Conservation (phyloP, 1,140 invertebrate genomes). For the Ctenoplectra terminalis region DNA sequence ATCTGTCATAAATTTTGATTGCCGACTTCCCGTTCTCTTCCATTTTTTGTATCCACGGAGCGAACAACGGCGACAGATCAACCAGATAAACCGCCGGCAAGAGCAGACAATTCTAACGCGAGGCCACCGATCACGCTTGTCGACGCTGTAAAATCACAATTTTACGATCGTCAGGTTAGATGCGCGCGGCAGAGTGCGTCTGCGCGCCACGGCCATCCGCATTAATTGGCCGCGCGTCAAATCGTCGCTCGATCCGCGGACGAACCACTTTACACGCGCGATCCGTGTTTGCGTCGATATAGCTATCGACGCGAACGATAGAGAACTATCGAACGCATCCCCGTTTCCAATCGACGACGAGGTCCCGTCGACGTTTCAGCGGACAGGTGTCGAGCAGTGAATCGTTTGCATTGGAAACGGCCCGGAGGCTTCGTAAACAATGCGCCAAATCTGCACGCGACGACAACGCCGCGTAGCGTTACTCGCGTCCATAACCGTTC, state of each 20-base stretch:
- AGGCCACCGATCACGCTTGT: too few species aligned
- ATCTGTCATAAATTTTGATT: too few species aligned
- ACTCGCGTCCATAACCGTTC: neutral
- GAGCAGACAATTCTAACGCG: neutral
- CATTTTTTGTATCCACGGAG: neutral
- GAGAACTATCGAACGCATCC: neutral
- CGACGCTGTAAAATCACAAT: constrained; percentile 5
- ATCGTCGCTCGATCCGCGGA: neutral
- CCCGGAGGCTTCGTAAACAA: constrained; percentile 7
- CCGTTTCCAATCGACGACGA: neutral
- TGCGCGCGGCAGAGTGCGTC: neutral
- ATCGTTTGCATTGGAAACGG: neutral
- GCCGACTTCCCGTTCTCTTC: too few species aligned
- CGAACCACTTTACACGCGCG: neutral
- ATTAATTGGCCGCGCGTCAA: constrained; percentile 11
- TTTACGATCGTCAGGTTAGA: neutral
- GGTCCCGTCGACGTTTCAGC: neutral
- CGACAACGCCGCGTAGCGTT: neutral
- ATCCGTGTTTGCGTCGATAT: neutral
- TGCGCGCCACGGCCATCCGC: neutral
- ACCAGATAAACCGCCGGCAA: neutral
- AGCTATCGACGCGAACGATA: neutral
- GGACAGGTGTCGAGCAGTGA: neutral
- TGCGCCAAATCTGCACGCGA: neutral
- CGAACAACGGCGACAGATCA: neutral